Evolutionary conservation across 2,888 invertebrate species (phyloP), one percentile per base, ranked within the genome.

Genomic region (Cacoxenus indagator): DNA sequence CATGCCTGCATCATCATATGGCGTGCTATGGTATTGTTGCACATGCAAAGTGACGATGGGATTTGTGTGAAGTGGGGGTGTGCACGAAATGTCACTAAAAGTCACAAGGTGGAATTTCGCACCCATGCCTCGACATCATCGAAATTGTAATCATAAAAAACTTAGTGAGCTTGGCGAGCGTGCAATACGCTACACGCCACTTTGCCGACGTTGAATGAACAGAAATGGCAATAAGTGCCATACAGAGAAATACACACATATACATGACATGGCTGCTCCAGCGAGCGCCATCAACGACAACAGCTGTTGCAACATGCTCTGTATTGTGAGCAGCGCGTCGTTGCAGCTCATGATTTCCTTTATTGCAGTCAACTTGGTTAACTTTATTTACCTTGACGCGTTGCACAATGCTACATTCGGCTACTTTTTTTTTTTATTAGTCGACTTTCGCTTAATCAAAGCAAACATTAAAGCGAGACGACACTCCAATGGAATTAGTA

Each of bases 151-250:
- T 24, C 43, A 62, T 45, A 62, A 45, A 62, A 62, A 62, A 22
- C n/a, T 64, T n/a, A 46, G 19, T 51, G 1, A 26, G 64, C 64
- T 45, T 64, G 64, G 64, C 27, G 14, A 64, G 46, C 45, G 45
- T 43, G 73, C 59, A n/a, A n/a, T 48, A n/a, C 67, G 65, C 61
- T 61, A 17, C 61, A 17, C 37, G n/a, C 29, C 68, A 71, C 73
- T 75, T 79, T 75, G n/a, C n/a, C n/a, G n/a, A n/a, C n/a, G n/a
- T n/a, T n/a, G n/a, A n/a, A n/a, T 83, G 76, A 80, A 79, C 76
- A 74, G 80, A 72, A 82, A 78, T 79, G 82, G 80, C 82, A 83
- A 83, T 80, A 80, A 80, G 82, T 82, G 83, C 70, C 83, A 77
- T 73, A 75, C 81, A 81, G 74, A 83, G 74, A 81, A 79, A 75